phyloP scores from a whole-genome alignment of 2,888 invertebrate genomes.

The Melangyna quadrimaculata region DNA sequence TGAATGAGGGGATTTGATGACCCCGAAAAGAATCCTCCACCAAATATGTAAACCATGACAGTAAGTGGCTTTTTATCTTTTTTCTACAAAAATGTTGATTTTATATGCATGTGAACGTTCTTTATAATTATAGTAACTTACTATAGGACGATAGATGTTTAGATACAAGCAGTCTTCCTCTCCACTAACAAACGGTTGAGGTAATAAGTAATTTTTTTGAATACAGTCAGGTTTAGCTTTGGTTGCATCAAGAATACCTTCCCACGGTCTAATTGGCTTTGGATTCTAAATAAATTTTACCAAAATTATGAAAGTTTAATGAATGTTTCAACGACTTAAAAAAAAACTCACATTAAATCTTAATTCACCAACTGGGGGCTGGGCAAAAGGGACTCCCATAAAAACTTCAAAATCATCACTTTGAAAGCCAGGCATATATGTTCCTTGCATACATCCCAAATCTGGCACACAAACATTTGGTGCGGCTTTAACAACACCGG shows the following conservation, averaged over 20 bases:
- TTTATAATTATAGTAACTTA: constrained; percentile 31
- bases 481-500: constrained; percentile 6
- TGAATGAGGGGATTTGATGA: constrained; percentile 79
- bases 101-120: background rate
- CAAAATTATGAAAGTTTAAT: background rate
- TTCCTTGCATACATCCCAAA: constrained; percentile 76
- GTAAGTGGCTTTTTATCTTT: constrained; percentile 74
- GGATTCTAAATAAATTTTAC: constrained; percentile 76
- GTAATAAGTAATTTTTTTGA: constrained; percentile 80
- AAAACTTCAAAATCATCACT: constrained; percentile 77
- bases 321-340: background rate
- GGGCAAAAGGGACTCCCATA: constrained; percentile 78
- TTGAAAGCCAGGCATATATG: constrained; percentile 74
- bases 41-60: constrained; percentile 83
- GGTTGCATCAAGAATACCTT: constrained; percentile 75
- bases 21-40: constrained; percentile 82
- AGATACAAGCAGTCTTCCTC: constrained; percentile 82
- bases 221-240: constrained; percentile 79
- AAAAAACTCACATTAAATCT: constrained; percentile 77
- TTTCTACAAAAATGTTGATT: constrained; percentile 1
- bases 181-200: constrained; percentile 76
- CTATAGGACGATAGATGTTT: constrained; percentile 81
- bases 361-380: constrained; percentile 77
- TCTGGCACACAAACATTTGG: constrained; percentile 75
- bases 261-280: constrained; percentile 74